Base-by-base conservation (phyloP, 2,797 vertebrate species). In the Peromyscus nudipes region DNA sequence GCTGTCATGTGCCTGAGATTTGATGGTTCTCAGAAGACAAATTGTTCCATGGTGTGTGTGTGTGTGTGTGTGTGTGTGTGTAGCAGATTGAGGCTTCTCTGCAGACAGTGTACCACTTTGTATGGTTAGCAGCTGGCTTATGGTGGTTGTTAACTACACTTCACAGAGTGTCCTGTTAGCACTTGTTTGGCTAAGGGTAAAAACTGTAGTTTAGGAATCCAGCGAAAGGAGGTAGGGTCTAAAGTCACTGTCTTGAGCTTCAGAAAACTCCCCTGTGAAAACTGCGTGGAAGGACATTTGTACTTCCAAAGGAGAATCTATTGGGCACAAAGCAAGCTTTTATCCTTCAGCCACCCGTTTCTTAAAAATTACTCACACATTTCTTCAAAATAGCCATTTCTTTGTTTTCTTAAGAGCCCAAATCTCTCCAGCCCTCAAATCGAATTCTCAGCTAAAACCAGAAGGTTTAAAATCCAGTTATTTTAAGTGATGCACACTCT, bases 201-300 rank as follows among this genome's bases (percentile, higher is more conserved):
- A 96, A 92, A 92, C 67, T 40, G 64, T 94, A 76, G 96, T 98
- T 98, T 79, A 97, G 92, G 98, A 98, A 96, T 96, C 94, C 83
- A 97, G 3, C 81, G 62, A 91, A 96, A 96, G 86, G 95, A 97
- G 77, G 76, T 34, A 60, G 96, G 57, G 89, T 96, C 97, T 95
- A 94, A 95, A 98, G 96, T 90, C 97, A 94, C 88, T 92, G 85
- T 92, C 89, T 37, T 91, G 95, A 98, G 93, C 94, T 97, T 95
- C 96, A 96, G 94, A 97, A 97, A 93, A 89, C 76, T 49, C 29
- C 40, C 92, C 88, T 95, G 97, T 98, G 97, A 90, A 98, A 98
- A 75, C 52, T 23, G 21, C 89, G 52, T 62, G 67, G 77, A 91
- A 92, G 64, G 77, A 75, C 87, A 37, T 95, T 98, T 97, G 88